These are phyloP conservation scores for Narcine bancroftii DNA, from an alignment of 2,113 vertebrate species.

Conservation along the genomic window DNA sequence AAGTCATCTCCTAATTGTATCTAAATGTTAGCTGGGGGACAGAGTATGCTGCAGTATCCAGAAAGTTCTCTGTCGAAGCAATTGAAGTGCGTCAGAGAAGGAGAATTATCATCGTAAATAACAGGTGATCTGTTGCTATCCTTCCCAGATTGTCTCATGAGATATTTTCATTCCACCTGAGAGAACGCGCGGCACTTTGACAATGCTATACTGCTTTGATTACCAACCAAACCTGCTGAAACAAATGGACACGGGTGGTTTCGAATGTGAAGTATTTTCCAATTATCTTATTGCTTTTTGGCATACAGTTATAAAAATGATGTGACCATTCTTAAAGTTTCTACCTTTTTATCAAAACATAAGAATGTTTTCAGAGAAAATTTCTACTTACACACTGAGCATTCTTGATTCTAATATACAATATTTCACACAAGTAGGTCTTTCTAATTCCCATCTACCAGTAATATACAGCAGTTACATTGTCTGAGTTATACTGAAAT, in stretches of 20 bases:
- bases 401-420: conserved; percentile 15
- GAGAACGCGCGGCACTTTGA: neutral
- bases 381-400: neutral
- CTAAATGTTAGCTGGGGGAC: neutral
- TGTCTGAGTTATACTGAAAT: neutral
- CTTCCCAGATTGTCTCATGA: neutral
- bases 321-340: neutral
- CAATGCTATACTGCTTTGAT: neutral
- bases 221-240: neutral
- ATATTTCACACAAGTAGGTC: conserved; percentile 26
- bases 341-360: neutral
- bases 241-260: neutral
- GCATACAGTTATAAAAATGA: neutral
- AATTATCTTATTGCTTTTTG: conserved; percentile 12
- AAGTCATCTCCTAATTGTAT: neutral
- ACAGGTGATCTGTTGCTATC: neutral
- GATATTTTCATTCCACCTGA: neutral
- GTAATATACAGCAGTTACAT: neutral
- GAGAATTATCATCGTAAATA: neutral
- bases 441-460: conserved; percentile 13
- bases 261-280: neutral
- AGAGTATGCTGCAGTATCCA: neutral
- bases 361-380: neutral
- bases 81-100: neutral
- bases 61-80: neutral